phyloP scores from a whole-genome alignment of 2,113 vertebrate species.

The Platycercus adscitus region DNA sequence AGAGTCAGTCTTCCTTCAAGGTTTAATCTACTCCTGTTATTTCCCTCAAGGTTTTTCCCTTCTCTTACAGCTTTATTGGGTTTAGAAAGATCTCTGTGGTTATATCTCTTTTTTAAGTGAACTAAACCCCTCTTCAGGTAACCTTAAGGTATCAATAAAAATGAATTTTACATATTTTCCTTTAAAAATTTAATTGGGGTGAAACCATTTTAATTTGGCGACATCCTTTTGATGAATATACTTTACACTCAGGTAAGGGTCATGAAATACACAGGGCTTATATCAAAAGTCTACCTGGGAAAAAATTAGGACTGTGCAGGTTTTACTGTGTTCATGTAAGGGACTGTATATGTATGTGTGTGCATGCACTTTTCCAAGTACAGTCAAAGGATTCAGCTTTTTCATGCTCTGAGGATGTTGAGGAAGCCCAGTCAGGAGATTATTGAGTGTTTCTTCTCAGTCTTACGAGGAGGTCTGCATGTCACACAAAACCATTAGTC shows the following conservation, averaged over 20 bases:
- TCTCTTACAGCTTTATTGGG: background rate
- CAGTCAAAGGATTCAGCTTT: background rate
- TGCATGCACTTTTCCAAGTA: background rate
- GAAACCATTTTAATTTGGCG: background rate
- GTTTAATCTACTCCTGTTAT: conserved; percentile 4
- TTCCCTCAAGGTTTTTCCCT: conserved; percentile 39
- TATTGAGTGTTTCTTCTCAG: background rate
- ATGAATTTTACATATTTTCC: background rate
- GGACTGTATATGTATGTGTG: background rate
- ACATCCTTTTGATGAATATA: background rate
- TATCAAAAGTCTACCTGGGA: background rate
- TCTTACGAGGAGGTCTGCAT: background rate
- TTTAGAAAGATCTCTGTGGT: background rate
- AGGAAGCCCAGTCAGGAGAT: background rate
- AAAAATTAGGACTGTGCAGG: background rate
- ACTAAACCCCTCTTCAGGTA: background rate
- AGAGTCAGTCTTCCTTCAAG: background rate
- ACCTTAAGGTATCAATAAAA: background rate
- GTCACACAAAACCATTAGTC: background rate
- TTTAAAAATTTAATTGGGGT: background rate
- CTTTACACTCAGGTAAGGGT: background rate
- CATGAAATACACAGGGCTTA: background rate
- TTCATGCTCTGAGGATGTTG: background rate
- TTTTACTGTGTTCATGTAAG: background rate
- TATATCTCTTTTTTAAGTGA: background rate